Conservation (phyloP, 2,113 vertebrate genomes). For the Hypanus sabinus region DNA sequence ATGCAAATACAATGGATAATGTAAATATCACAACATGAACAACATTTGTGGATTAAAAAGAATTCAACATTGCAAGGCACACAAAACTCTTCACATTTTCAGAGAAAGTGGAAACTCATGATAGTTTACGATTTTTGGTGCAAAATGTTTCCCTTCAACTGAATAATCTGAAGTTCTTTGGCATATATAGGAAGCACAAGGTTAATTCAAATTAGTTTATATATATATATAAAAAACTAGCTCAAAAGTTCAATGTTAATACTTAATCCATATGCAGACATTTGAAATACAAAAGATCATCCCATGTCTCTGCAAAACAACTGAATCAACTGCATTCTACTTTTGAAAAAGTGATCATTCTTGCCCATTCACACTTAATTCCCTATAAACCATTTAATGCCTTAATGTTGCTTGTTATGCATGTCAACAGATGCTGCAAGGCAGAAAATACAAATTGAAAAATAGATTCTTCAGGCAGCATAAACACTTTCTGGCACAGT, state of each 20-base stretch:
- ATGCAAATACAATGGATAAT: too few relatives aligned
- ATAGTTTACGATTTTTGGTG: constrained; percentile 6
- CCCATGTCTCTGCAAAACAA: too few relatives aligned
- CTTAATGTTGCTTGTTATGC: neutral
- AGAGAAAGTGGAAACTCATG: neutral
- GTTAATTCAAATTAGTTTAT: neutral
- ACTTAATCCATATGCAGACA: neutral
- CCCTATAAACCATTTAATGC: neutral
- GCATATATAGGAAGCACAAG: neutral
- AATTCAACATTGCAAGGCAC: neutral
- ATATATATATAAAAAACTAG: neutral
- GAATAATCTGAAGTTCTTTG: neutral
- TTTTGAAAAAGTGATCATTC: neutral
- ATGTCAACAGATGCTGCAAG: neutral
- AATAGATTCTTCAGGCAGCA: constrained; percentile 23
- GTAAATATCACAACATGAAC: too few relatives aligned
- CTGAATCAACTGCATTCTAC: too few relatives aligned
- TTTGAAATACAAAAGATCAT: neutral
- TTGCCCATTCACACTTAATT: neutral
- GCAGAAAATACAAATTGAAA: neutral
- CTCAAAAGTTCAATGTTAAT: neutral
- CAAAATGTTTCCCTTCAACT: neutral
- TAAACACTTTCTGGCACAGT: neutral
- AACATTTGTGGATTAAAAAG: neutral
- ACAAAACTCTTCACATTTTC: neutral